These are phyloP conservation scores for Hippoglossus stenolepis DNA, from an alignment of 2,113 vertebrate species.

Conservation along the genomic window DNA sequence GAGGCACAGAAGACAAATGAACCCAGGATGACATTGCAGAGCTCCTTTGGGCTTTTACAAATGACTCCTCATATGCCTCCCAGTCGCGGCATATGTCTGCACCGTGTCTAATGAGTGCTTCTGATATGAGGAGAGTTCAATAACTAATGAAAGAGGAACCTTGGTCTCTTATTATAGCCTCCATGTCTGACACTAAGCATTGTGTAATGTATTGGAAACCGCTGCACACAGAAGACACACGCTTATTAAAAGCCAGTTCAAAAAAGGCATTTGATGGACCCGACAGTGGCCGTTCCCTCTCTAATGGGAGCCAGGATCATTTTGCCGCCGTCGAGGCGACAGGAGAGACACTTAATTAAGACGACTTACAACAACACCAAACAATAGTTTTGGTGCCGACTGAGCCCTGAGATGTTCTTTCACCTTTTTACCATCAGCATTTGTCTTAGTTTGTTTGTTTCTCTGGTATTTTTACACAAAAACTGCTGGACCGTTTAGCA, in stretches of 20 bases:
- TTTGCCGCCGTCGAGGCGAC: slow-evolving; percentile 52
- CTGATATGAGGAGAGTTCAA: slow-evolving; percentile 74
- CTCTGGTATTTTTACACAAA: slow-evolving; percentile 38
- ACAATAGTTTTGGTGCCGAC: slow-evolving; percentile 55
- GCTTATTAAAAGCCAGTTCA: slow-evolving; percentile 76
- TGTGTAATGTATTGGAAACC: slow-evolving; percentile 72
- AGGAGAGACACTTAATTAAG: slow-evolving; percentile 72
- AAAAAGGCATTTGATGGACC: slow-evolving; percentile 74
- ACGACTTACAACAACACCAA: slow-evolving; percentile 54
- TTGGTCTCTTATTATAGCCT: slow-evolving; percentile 74
- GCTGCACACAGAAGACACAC: slow-evolving; percentile 55
- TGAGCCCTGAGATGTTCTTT: slow-evolving; percentile 26
- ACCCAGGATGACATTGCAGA: slow-evolving; percentile 58
- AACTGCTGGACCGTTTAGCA: slow-evolving; percentile 10
- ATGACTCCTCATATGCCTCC: slow-evolving; percentile 76
- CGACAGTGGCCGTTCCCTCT: slow-evolving; percentile 53
- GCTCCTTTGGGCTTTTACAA: slow-evolving; percentile 76
- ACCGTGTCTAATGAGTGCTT: slow-evolving; percentile 78
- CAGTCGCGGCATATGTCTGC: slow-evolving; percentile 75
- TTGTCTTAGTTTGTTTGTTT: background rate
- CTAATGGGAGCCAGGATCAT: slow-evolving; percentile 68
- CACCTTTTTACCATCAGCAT: slow-evolving; percentile 7
- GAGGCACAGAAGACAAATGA: slow-evolving; percentile 74
- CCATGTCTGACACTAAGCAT: slow-evolving; percentile 76
- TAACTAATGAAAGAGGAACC: slow-evolving; percentile 80